Percentiles rank a stretch among this genome's conserved stretches.
Conservation (phyloP, 2,888 invertebrate species). For the Lycaena phlaeas region DNA sequence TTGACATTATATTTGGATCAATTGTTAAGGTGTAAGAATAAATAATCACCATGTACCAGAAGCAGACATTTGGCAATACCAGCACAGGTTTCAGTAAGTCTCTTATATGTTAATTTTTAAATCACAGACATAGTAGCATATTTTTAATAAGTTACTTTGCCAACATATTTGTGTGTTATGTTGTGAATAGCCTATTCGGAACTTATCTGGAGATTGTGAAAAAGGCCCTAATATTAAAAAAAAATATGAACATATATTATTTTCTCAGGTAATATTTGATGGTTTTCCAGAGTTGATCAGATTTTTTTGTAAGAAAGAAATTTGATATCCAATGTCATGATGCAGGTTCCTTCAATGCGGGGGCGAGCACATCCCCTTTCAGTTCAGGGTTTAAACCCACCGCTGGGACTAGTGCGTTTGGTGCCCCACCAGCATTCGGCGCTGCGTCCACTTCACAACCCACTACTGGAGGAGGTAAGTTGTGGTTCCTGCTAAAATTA, state of each 20-base stretch:
- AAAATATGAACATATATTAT: too few relatives aligned
- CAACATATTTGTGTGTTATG: too few relatives aligned
- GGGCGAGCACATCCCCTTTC: constrained; percentile 58
- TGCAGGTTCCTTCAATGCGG: constrained; percentile 46
- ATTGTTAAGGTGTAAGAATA: constrained; percentile 7
- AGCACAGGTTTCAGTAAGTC: constrained; percentile 51
- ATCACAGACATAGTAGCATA: too few relatives aligned
- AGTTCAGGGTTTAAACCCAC: constrained; percentile 66
- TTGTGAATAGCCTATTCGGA: too few relatives aligned
- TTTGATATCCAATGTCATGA: too few relatives aligned
- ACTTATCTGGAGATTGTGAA: too few relatives aligned
- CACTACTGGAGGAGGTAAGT: constrained; percentile 41
- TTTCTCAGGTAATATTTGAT: too few relatives aligned
- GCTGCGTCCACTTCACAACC: constrained; percentile 53
- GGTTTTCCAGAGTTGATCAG: too few relatives aligned
- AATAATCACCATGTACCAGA: constrained; percentile 44
- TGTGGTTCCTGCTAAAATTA: constrained; percentile 15
- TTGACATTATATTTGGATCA: constrained; percentile 1
- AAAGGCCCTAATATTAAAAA: too few relatives aligned
- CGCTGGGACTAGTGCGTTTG: constrained; percentile 76
- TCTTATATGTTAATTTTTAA: neutral
- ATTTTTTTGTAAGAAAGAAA: too few relatives aligned
- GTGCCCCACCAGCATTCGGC: constrained; percentile 80
- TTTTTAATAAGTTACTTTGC: too few relatives aligned
- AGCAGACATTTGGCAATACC: constrained; percentile 49